Percentiles rank a stretch among this genome's conserved stretches.
Evolutionary conservation across 2,113 vertebrate species (phyloP).

Genomic region (Nerophis ophidion): DNA sequence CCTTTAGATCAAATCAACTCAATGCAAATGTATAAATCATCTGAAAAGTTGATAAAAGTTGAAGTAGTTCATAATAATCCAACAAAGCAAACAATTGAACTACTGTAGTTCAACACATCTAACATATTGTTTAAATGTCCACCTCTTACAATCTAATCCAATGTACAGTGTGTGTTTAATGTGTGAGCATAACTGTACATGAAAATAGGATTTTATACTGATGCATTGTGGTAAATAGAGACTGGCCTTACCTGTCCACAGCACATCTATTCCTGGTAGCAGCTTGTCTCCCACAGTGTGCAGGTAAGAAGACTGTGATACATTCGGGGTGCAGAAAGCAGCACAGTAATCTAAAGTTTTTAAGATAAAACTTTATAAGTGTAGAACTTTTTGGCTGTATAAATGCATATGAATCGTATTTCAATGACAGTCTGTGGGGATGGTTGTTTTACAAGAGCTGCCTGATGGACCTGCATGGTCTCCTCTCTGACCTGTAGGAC

Average conservation of each 20-base stretch:
- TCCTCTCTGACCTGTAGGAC: conserved; percentile 82
- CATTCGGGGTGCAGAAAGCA: conserved; percentile 86
- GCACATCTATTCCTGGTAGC: conserved; percentile 85
- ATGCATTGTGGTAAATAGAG: background rate
- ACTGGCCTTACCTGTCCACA: conserved; percentile 86
- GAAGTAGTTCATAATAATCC: too few relatives aligned
- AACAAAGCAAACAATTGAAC: too few relatives aligned
- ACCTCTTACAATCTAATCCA: too few relatives aligned
- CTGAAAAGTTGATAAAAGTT: too few relatives aligned
- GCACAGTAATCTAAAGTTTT: conserved; percentile 86
- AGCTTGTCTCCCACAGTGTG: conserved; percentile 90
- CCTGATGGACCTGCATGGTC: background rate
- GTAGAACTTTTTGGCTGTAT: background rate
- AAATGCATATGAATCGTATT: background rate
- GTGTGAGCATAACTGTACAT: too few relatives aligned
- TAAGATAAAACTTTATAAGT: conserved; percentile 1
- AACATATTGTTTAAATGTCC: too few relatives aligned
- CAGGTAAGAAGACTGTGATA: conserved; percentile 86
- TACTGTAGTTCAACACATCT: too few relatives aligned
- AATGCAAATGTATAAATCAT: too few relatives aligned
- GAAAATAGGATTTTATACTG: background rate
- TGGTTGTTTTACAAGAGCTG: too few relatives aligned
- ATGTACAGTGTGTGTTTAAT: too few relatives aligned
- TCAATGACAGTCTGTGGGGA: background rate
- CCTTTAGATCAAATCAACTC: background rate